phyloP scores from a whole-genome alignment of 2,888 invertebrate genomes.

The Salticus scenicus region DNA sequence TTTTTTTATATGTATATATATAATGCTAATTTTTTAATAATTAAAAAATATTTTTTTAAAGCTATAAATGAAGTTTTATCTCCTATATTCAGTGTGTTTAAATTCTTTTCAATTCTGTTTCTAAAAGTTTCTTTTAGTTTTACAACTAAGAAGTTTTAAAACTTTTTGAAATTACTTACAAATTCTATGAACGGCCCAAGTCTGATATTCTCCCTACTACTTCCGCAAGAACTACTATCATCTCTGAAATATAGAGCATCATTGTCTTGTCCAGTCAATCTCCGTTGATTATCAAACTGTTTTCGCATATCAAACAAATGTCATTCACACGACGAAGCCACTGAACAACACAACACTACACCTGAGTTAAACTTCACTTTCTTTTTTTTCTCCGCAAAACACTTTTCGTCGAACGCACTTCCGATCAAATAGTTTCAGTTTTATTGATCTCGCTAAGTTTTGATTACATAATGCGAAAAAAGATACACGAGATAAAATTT shows the following conservation, averaged over 20 bases:
- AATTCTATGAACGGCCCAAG: slow-evolving; percentile 69
- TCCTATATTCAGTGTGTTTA: too few relatives aligned
- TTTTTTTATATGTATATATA: too few relatives aligned
- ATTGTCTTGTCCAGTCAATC: slow-evolving; percentile 53
- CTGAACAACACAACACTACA: background rate
- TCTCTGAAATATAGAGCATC: slow-evolving; percentile 61
- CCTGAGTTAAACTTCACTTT: background rate
- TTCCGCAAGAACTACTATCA: slow-evolving; percentile 55
- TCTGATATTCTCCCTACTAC: slow-evolving; percentile 65
- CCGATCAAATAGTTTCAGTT: background rate
- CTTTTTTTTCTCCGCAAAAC: too few relatives aligned
- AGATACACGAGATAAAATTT: background rate
- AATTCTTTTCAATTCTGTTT: too few relatives aligned
- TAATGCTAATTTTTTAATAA: too few relatives aligned
- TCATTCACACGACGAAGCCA: background rate
- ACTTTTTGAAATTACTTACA: slow-evolving; percentile 42
- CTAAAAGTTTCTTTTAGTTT: too few relatives aligned
- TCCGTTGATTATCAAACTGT: slow-evolving; percentile 46
- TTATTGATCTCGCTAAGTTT: too few relatives aligned
- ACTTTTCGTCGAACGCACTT: too few relatives aligned
- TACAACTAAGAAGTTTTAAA: too few relatives aligned
- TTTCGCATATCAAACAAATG: slow-evolving; percentile 46
- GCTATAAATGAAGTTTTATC: too few relatives aligned
- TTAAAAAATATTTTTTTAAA: too few relatives aligned
- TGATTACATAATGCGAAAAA: background rate